phyloP scores from a whole-genome alignment of 2,888 invertebrate species.

The Ormyrus rosae region DNA sequence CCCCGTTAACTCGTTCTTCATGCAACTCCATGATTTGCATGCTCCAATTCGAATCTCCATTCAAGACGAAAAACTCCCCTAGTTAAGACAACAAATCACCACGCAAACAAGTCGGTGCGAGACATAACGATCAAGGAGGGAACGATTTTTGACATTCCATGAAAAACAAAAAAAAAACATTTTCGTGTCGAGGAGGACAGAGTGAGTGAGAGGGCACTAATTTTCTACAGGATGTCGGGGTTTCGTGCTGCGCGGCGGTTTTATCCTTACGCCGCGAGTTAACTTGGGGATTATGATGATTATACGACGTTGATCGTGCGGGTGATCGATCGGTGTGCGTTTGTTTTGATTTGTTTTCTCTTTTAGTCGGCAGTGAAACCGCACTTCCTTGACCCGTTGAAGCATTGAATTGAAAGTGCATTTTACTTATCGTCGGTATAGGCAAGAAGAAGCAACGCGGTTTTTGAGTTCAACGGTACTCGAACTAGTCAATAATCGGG shows the following conservation, averaged over 20 bases:
- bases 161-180: conserved; percentile 3
- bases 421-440: not conserved
- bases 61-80: conserved; percentile 1
- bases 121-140: not conserved
- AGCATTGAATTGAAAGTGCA: conserved; percentile 30
- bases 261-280: conserved; percentile 14
- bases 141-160: conserved; percentile 18
- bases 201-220: not conserved
- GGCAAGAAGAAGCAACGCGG: not conserved
- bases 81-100: too few species aligned
- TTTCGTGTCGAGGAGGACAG: too few species aligned
- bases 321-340: conserved; percentile 32
- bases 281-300: conserved; percentile 14
- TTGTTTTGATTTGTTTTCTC: conserved; percentile 12
- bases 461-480: too few species aligned
- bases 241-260: not conserved
- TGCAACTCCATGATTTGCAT: too few species aligned
- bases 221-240: not conserved
- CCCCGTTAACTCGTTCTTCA: conserved; percentile 33
- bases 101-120: not conserved
- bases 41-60: conserved; percentile 18
- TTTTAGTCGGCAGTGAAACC: conserved; percentile 16
- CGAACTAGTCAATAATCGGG: too few species aligned
- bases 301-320: conserved; percentile 27
- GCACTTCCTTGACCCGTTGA: conserved; percentile 45